These are phyloP conservation scores for Toxotes jaculatrix DNA, from an alignment of 2,113 vertebrate genomes.

Conservation along the genomic window DNA sequence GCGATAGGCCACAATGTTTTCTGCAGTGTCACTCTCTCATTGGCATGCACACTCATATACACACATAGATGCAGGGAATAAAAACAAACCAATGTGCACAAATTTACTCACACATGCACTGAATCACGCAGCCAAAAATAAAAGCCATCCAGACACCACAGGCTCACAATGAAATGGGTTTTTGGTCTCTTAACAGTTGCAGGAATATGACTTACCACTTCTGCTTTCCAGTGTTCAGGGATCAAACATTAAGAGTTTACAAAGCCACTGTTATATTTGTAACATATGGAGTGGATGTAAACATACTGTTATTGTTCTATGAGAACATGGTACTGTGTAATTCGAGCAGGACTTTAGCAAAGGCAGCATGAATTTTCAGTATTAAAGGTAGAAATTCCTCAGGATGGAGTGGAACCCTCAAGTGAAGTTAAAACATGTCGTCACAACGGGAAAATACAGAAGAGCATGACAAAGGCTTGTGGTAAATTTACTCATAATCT, in stretches of 20 bases:
- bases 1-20: slow-evolving; percentile 49
- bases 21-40: slow-evolving; percentile 56
- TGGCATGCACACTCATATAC: slow-evolving; percentile 18
- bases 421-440: not conserved
- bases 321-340: not conserved
- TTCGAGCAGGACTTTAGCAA: not conserved
- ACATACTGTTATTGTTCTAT: not conserved
- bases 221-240: slow-evolving; percentile 33
- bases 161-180: slow-evolving; percentile 39
- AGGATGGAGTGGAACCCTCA: not conserved
- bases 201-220: slow-evolving; percentile 30
- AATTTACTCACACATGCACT: slow-evolving; percentile 26
- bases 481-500: slow-evolving; percentile 29
- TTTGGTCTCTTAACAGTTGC: not conserved
- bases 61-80: slow-evolving; percentile 15
- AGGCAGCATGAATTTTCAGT: not conserved
- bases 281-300: not conserved
- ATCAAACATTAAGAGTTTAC: not conserved
- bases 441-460: not conserved
- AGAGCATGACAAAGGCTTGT: slow-evolving; percentile 18
- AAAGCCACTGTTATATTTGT: not conserved
- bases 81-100: slow-evolving; percentile 41
- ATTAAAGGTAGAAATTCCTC: not conserved
- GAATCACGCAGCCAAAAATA: slow-evolving; percentile 60
- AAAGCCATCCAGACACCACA: slow-evolving; percentile 40